Conservation (phyloP, 1,140 invertebrate genomes). For the Cotesia vestalis region DNA sequence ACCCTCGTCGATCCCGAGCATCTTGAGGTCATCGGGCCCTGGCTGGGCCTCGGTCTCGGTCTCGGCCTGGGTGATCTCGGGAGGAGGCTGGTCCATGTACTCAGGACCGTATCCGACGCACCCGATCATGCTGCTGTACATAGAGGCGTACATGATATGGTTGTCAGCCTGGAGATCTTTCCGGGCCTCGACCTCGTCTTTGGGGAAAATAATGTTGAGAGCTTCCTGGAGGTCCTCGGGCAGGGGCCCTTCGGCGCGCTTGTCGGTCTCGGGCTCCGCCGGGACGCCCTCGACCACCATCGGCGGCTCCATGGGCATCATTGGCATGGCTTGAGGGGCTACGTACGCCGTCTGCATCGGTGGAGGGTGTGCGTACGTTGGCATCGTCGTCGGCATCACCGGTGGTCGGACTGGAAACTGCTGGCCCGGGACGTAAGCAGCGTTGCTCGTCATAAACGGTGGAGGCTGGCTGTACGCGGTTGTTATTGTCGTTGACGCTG, state of each 20-base stretch:
- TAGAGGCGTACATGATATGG: slow-evolving; percentile 61
- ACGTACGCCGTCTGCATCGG: slow-evolving; percentile 40
- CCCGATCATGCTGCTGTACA: slow-evolving; percentile 62
- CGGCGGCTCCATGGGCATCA: slow-evolving; percentile 31
- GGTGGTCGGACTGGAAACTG: slow-evolving; percentile 30
- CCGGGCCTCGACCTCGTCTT: slow-evolving; percentile 39
- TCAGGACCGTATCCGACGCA: slow-evolving; percentile 61
- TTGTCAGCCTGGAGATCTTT: slow-evolving; percentile 48
- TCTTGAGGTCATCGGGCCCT: slow-evolving; percentile 62
- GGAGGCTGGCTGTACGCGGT: slow-evolving; percentile 41
- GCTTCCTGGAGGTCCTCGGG: slow-evolving; percentile 77
- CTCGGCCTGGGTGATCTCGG: slow-evolving; percentile 61
- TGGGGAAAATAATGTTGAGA: slow-evolving; percentile 76
- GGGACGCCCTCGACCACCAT: slow-evolving; percentile 45
- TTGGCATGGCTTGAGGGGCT: slow-evolving; percentile 52
- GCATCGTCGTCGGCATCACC: background rate
- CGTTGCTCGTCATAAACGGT: slow-evolving; percentile 50
- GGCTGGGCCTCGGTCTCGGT: slow-evolving; percentile 58
- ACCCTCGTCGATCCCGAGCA: slow-evolving; percentile 65
- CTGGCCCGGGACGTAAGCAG: slow-evolving; percentile 32
- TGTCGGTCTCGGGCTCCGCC: slow-evolving; percentile 54
- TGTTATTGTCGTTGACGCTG: slow-evolving; percentile 25
- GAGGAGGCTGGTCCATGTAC: slow-evolving; percentile 64
- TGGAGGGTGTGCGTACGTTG: slow-evolving; percentile 20
- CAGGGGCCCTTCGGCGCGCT: slow-evolving; percentile 58